phyloP scores from a whole-genome alignment of 2,113 vertebrate genomes.

The Rhombomys opimus region DNA sequence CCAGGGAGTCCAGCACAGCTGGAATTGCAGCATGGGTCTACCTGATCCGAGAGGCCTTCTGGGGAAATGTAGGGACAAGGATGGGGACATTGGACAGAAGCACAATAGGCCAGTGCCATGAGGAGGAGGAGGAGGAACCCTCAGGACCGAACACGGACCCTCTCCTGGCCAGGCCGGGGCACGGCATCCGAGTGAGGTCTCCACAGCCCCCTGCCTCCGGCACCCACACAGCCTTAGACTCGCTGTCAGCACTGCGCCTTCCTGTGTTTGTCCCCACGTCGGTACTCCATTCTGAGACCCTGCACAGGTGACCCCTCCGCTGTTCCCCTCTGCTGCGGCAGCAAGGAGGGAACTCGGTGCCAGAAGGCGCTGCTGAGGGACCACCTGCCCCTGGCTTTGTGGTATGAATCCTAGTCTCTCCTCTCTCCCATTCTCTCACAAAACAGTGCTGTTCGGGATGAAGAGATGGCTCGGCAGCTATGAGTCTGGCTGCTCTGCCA shows the following conservation, averaged over 20 bases:
- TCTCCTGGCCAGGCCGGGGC: background rate
- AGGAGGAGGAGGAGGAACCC: background rate
- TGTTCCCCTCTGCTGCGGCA: background rate
- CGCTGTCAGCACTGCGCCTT: no score
- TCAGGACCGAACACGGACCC: background rate
- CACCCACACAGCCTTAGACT: no score
- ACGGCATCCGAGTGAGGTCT: background rate
- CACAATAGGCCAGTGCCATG: background rate
- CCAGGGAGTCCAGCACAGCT: background rate
- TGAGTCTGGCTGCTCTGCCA: background rate
- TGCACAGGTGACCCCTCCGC: background rate
- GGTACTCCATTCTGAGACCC: background rate
- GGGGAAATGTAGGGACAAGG: background rate
- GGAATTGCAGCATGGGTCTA: background rate
- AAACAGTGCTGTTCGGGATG: background rate
- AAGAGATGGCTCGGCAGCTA: background rate
- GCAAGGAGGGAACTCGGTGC: background rate
- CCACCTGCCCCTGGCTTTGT: background rate
- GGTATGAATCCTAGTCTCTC: rapidly evolving
- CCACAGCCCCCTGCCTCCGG: no score
- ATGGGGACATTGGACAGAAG: background rate
- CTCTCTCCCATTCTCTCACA: background rate
- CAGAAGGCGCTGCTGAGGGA: conserved; percentile 19
- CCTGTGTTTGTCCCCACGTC: no score
- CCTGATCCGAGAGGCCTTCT: background rate